Evolutionary conservation across 2,113 vertebrate genomes (phyloP), one percentile per base, ranked within the genome.

Genomic region (Platysteira castanea): DNA sequence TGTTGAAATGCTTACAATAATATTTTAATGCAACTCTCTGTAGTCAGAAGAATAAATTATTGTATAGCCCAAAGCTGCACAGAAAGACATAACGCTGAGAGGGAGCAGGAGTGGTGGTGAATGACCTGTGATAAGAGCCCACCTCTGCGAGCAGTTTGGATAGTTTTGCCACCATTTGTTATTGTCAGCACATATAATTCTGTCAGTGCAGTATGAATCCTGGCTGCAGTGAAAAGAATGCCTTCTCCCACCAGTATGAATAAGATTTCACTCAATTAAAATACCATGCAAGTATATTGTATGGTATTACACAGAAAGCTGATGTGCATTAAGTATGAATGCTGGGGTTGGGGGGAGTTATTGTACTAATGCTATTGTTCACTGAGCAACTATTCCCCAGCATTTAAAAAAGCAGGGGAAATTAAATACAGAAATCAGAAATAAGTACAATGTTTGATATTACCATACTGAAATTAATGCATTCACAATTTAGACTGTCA

Each of bases 171-270:
- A 84, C 88, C 79, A 39, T 33, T 31, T 90, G 68, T 97, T 97
- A 97, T 90, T 96, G 96, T 97, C 94, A 95, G 95, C 90, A 94
- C 49, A 33, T 91, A 94, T 61, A 96, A 97, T 95, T 98, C 96
- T 97, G 97, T 95, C 87, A 87, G 90, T 86, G 69, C 68, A 35
- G 74, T 94, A 41, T 93, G 91, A 97, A 91, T 92, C 93, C 91
- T 83, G 96, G 96, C 93, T 96, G 95, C 93, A 87, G 76, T 94
- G 95, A 97, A 97, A 98, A 96, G 70, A 95, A 90, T 83, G 87
- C 86, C 53, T 89, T 96, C 77, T 74, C 79, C 92, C 76, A 71
- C 92, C 92, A 94, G 80, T 90, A 82, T 95, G 94, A 96, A 97
- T 97, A 95, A 96, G 87, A 89, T 94, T 97, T 95, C 78, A 92